Percentiles rank a stretch among this genome's conserved stretches.
Evolutionary conservation across 2,888 invertebrate species (phyloP).

Genomic region (Eupsilia transversa): DNA sequence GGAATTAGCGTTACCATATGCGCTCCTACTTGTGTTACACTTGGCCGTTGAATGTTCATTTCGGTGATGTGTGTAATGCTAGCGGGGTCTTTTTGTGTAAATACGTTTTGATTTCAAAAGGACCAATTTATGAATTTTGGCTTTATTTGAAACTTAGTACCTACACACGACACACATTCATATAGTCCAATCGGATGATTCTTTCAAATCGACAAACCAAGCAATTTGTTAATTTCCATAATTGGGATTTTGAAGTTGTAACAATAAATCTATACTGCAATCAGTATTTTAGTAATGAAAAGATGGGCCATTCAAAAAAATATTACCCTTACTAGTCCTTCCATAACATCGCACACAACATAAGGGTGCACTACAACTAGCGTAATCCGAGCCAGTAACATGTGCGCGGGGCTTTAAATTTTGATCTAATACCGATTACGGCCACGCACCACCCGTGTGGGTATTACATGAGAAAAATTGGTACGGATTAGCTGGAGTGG

Average conservation of each 20-base stretch:
- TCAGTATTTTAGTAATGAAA: neutral
- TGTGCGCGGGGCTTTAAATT: constrained; percentile 88
- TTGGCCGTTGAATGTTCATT: constrained; percentile 84
- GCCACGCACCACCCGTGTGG: constrained; percentile 77
- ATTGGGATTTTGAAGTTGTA: neutral
- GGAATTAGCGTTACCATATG: constrained; percentile 91
- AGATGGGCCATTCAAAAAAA: neutral
- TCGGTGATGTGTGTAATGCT: constrained; percentile 72
- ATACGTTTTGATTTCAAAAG: neutral
- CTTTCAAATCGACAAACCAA: neutral
- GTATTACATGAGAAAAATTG: constrained; percentile 67
- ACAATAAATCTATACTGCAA: neutral
- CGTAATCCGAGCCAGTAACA: constrained; percentile 85
- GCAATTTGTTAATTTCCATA: neutral
- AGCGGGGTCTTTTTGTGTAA: constrained; percentile 28
- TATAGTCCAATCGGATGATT: neutral
- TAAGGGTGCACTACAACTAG: constrained; percentile 73
- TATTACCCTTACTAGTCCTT: constrained; percentile 26
- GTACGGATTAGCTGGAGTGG: constrained; percentile 62
- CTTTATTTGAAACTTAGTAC: neutral
- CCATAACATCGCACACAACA: constrained; percentile 59
- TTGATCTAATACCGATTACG: constrained; percentile 88
- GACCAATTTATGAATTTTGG: neutral
- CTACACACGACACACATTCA: neutral
- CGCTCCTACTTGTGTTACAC: constrained; percentile 88